Conservation (phyloP, 2,797 vertebrate species). For the Ataeniobius toweri region DNA sequence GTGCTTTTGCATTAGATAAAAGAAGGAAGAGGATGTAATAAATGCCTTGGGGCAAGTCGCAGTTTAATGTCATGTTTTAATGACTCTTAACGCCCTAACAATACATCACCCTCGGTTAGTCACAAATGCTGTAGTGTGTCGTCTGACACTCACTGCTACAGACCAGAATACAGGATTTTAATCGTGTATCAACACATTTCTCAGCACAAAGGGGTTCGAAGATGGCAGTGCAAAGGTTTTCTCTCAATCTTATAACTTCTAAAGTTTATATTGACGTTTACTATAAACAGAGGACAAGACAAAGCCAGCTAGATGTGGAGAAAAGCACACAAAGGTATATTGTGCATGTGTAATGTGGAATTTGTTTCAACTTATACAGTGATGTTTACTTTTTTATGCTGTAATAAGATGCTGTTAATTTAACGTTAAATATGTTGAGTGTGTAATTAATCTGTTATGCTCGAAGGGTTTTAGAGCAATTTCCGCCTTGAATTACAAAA, state of each 20-base stretch:
- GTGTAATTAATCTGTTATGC: background rate
- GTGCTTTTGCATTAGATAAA: slow-evolving; percentile 31
- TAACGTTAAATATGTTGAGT: background rate
- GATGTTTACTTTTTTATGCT: background rate
- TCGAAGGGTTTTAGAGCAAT: too few species aligned
- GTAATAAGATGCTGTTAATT: background rate
- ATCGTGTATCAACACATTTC: background rate
- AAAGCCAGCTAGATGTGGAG: background rate
- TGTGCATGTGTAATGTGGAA: background rate
- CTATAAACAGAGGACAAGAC: background rate
- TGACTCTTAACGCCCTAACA: slow-evolving; percentile 33
- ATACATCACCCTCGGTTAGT: slow-evolving; percentile 18
- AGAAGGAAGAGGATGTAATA: slow-evolving; percentile 26
- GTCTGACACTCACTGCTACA: background rate
- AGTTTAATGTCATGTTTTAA: slow-evolving; percentile 38
- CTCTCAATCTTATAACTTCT: background rate
- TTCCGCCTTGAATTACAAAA: too few species aligned
- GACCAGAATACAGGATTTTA: background rate
- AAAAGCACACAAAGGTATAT: background rate
- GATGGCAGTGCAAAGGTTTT: background rate
- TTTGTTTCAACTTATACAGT: background rate
- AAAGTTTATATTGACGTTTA: too few species aligned
- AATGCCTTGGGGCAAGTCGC: slow-evolving; percentile 28
- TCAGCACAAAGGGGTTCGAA: background rate
- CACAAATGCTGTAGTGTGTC: slow-evolving; percentile 9